Evolutionary conservation across 1,140 invertebrate species (phyloP).

Genomic region (Drosophila triauraria): DNA sequence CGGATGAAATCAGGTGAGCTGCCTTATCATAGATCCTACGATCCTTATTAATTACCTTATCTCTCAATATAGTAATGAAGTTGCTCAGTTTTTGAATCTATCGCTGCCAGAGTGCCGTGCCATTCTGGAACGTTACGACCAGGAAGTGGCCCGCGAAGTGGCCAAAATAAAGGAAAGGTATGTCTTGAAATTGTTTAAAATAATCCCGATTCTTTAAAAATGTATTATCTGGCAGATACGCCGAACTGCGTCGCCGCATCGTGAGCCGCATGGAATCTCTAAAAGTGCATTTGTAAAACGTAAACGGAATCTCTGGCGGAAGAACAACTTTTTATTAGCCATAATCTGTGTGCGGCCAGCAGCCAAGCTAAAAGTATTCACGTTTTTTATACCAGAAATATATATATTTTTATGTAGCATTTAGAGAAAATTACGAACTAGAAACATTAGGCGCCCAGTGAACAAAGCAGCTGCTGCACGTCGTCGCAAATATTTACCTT

Average conservation of each 20-base stretch:
- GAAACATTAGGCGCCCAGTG: slow-evolving; percentile 67
- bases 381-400: slow-evolving; percentile 58
- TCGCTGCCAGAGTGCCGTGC: slow-evolving; percentile 91
- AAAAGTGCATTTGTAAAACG: slow-evolving; percentile 87
- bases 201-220: slow-evolving; percentile 24
- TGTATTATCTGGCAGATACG: slow-evolving; percentile 86
- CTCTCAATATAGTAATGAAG: slow-evolving; percentile 86
- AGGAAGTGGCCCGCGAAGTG: slow-evolving; percentile 91
- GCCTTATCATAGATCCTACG: background rate
- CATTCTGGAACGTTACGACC: slow-evolving; percentile 91
- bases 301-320: slow-evolving; percentile 56
- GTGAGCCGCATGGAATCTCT: slow-evolving; percentile 90
- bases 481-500: slow-evolving; percentile 48
- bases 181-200: background rate
- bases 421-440: slow-evolving; percentile 71
- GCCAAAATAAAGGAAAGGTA: slow-evolving; percentile 90
- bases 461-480: slow-evolving; percentile 63
- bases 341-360: slow-evolving; percentile 62
- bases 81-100: slow-evolving; percentile 94
- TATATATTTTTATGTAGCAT: slow-evolving; percentile 65
- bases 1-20: slow-evolving; percentile 89
- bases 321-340: slow-evolving; percentile 59
- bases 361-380: slow-evolving; percentile 63
- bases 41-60: background rate
- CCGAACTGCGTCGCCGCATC: slow-evolving; percentile 89